Evolutionary conservation across 2,113 vertebrate species (phyloP).

Genomic region (Vimba vimba): DNA sequence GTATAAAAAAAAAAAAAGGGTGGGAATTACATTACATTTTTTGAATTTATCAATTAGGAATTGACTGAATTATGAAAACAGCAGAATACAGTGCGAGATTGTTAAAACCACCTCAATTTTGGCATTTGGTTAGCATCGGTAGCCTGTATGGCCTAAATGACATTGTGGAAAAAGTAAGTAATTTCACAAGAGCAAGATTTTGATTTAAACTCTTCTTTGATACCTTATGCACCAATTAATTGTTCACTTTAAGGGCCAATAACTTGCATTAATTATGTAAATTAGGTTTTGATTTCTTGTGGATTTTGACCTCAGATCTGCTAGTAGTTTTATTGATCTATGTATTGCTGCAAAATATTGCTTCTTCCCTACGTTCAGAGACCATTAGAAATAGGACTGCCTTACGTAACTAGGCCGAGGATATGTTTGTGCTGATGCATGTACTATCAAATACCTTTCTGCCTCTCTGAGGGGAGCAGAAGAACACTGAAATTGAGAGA

Average conservation of each 20-base stretch:
- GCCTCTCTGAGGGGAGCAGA: not conserved
- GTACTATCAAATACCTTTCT: slow-evolving; percentile 12
- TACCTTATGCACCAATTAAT: not conserved
- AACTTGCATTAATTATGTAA: not conserved
- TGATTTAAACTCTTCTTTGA: not conserved
- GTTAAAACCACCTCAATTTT: not conserved
- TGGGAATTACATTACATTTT: no score
- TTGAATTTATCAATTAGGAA: not conserved
- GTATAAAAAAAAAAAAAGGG: not conserved
- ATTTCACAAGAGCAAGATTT: not conserved
- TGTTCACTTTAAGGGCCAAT: not conserved
- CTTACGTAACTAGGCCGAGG: not conserved
- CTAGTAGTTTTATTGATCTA: not conserved
- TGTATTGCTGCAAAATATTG: not conserved
- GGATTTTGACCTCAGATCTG: not conserved
- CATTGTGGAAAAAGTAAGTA: no score
- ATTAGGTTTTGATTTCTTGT: not conserved
- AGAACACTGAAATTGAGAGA: not conserved
- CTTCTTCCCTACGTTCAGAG: not conserved
- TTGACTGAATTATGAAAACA: not conserved
- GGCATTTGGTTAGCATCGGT: not conserved
- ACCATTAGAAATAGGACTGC: not conserved
- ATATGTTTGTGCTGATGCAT: slow-evolving; percentile 13
- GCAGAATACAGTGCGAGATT: not conserved
- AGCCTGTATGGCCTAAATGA: not conserved